These are phyloP conservation scores for Netelia melanura DNA, from an alignment of 2,888 invertebrate genomes.

Conservation along the genomic window DNA sequence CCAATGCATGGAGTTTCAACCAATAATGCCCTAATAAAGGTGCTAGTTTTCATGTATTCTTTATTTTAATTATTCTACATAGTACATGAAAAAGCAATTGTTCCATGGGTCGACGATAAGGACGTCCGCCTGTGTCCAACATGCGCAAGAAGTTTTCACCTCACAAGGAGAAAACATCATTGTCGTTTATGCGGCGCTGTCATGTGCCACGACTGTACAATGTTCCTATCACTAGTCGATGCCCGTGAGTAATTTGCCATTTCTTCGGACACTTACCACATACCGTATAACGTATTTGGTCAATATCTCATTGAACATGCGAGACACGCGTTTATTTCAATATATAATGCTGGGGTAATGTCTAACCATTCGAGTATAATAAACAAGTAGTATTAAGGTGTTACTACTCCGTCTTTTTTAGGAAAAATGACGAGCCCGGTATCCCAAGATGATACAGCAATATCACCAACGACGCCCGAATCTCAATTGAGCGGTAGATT, in stretches of 20 bases:
- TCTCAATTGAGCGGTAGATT: slow-evolving; percentile 78
- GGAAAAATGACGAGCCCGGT: slow-evolving; percentile 87
- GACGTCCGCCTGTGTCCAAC: slow-evolving; percentile 96
- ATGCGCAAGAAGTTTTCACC: slow-evolving; percentile 95
- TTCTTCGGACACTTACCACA: too few species aligned
- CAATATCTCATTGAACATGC: too few species aligned
- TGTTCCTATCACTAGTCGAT: slow-evolving; percentile 91
- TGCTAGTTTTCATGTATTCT: too few species aligned
- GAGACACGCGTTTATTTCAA: too few species aligned
- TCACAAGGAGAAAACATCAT: slow-evolving; percentile 97
- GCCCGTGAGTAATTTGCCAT: slow-evolving; percentile 88
- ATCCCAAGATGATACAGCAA: slow-evolving; percentile 81
- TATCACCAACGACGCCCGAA: slow-evolving; percentile 78
- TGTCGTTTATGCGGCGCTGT: slow-evolving; percentile 97
- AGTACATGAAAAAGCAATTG: slow-evolving; percentile 89
- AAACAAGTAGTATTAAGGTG: too few species aligned
- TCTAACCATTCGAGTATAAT: background rate
- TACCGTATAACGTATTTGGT: too few species aligned
- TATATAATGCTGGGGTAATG: background rate
- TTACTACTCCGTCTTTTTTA: slow-evolving; percentile 72
- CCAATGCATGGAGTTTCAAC: too few species aligned
- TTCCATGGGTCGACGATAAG: slow-evolving; percentile 97
- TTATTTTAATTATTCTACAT: slow-evolving; percentile 40
- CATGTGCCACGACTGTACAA: slow-evolving; percentile 96
- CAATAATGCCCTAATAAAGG: too few species aligned